Evolutionary conservation across 2,888 invertebrate species (phyloP).

Genomic region (Caenorhabditis angaria): DNA sequence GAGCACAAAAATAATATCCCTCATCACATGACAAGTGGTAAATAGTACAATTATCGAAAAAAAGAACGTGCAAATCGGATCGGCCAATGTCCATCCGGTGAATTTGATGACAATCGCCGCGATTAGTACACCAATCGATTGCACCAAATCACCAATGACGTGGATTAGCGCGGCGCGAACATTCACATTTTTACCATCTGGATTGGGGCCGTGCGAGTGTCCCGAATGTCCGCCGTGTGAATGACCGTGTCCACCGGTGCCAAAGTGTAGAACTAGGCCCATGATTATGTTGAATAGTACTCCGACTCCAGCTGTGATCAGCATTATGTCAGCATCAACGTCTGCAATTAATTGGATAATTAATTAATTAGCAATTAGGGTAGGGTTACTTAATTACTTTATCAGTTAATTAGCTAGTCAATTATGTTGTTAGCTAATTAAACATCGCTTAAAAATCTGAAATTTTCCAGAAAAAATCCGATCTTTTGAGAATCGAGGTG

Average conservation of each 20-base stretch:
- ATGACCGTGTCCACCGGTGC: constrained; percentile 60
- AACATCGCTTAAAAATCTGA: no score
- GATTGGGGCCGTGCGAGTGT: constrained; percentile 44
- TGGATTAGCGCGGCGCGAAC: constrained; percentile 95
- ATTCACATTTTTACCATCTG: constrained; percentile 69
- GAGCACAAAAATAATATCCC: constrained; percentile 63
- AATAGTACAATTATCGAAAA: constrained; percentile 82
- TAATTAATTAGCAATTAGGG: not conserved
- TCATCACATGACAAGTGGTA: constrained; percentile 65
- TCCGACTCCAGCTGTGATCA: constrained; percentile 91
- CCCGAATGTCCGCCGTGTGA: constrained; percentile 46
- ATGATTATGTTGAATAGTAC: constrained; percentile 85
- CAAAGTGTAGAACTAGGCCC: constrained; percentile 58
- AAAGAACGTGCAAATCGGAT: constrained; percentile 96
- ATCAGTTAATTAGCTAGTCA: no score
- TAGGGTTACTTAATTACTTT: no score
- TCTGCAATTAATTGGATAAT: no score
- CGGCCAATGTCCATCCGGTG: constrained; percentile 83
- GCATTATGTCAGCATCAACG: constrained; percentile 82
- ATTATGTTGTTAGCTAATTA: no score
- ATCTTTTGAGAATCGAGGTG: no score
- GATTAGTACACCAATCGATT: constrained; percentile 90
- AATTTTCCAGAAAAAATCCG: no score
- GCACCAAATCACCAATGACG: constrained; percentile 92
- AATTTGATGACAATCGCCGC: constrained; percentile 85